Evolutionary conservation across 2,888 invertebrate genomes (phyloP).

Genomic region (Alentia gelatinosa): DNA sequence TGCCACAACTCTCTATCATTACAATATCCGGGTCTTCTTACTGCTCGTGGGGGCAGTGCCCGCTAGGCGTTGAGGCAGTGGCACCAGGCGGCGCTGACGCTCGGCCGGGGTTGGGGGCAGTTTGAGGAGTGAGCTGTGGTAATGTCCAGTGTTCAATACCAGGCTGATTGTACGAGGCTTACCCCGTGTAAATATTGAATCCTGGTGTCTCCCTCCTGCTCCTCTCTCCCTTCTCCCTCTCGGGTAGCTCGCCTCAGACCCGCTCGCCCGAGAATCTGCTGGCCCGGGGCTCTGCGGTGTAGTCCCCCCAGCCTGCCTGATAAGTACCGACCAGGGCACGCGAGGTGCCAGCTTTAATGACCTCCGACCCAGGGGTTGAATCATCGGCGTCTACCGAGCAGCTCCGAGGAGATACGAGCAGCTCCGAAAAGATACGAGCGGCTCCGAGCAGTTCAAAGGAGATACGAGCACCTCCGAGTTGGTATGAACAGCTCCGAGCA

Average conservation of each 20-base stretch:
- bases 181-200: slow-evolving; percentile 16
- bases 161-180: background rate
- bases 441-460: background rate
- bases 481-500: too few species aligned
- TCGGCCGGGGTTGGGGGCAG: too few species aligned
- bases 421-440: too few species aligned
- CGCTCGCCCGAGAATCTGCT: background rate
- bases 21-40: too few species aligned
- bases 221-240: background rate
- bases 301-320: background rate
- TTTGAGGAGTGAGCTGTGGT: background rate
- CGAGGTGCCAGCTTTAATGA: background rate
- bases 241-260: too few species aligned
- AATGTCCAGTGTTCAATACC: slow-evolving; percentile 49
- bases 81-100: too few species aligned
- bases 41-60: too few species aligned
- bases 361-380: background rate
- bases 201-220: background rate
- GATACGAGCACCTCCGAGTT: too few species aligned
- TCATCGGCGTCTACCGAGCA: background rate
- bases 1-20: too few species aligned
- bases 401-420: too few species aligned
- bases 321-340: background rate
- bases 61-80: too few species aligned
- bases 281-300: background rate